Evolutionary conservation across 35 echinoderm and acorn worm species (phyloP), one percentile per base, ranked within the genome.

Genomic region (Apostichopus parvimensis): DNA sequence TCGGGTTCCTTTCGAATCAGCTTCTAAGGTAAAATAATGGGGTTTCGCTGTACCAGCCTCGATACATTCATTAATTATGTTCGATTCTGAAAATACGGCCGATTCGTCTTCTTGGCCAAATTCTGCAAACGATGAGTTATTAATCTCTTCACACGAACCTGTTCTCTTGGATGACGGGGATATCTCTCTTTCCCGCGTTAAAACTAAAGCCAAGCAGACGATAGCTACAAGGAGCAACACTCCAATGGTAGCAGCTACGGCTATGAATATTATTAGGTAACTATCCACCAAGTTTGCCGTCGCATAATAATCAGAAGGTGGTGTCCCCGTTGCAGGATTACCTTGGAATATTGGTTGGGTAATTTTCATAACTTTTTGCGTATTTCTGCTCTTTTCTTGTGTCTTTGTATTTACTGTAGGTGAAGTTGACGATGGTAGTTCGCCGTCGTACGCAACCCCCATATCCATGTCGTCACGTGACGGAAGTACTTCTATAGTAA

Each of bases 121-220:
- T 52, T 65, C 25, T 52, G 58, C 86, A 7, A 73, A 23, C 2
- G 60, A 66, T 18, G 86, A 88, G 71, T 22, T 14, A 45, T 45
- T 45, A 75, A 18, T 75, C 20, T 75, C 71, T 22, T 75, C 71
- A 75, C 17, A 18, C 3, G 64, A 72, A 72, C 12, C 24, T 6
- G 14, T 88, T 53, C 18, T 68, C 24, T 68, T 20, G 13, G 45
- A 34, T 10, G 64, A 73, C 6, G 6, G 55, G 1, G 62, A 34
- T 8, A 24, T 34, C 21, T 54, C 22, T 34, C 28, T 88, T 4
- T 73, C 1, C 15, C 86, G 86, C 6, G 86, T 66, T 54, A 88
- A 88, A 15, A 88, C 86, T 64, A 88, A 54, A 7, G 86, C 24
- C 68, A 88, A 88, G 62, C 86, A 88, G 68, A 88, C 17, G 52